Evolutionary conservation across 2,888 invertebrate genomes (phyloP), one percentile per base, ranked within the genome.

Genomic region (Altica lythri): DNA sequence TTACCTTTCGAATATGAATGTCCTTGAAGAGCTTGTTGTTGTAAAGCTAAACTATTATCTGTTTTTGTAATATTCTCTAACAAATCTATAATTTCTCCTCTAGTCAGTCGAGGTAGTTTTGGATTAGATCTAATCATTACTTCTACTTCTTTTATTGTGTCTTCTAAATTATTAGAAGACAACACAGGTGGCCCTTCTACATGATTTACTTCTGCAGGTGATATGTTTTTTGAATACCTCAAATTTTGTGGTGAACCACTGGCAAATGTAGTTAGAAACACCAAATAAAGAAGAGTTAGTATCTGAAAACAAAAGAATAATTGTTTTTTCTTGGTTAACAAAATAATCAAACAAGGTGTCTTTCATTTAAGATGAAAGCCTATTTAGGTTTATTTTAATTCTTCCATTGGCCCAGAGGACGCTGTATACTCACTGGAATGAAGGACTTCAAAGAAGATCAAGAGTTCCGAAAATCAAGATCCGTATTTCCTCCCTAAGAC

Each of bases 101-200:
- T 77, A 0, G 81, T 80, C 17, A 88, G 72, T 55, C 84, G 78
- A 1, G 88, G 88, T 40, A 88, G 71, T n/a, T 78, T 77, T 2
- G 83, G 77, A 70, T 88, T 83, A 2, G 79, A 74, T 65, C 80
- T 78, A 5, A 89, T 75, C 63, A 88, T 80, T 25, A 72, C 79
- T 67, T 88, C 84, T 1, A 89, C 88, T 75, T 87, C 85, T 64
- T 80, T 78, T 4, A 89, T 83, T 5, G 87, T 88, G 60, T 79
- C 80, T 62, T 84, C 83, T 1, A 83, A 77, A 59, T 14, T 10
- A 13, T 25, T 22, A 5, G 18, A 9, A 8, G 22, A 22, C 4
- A 22, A 40, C 9, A 8, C 17, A 3, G 8, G 19, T 8, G 40
- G 40, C 9, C 22, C 40, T 4, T 16, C 4, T 12, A 40, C 13